phyloP scores from a whole-genome alignment of 2,113 vertebrate genomes.

The Picathartes gymnocephalus region DNA sequence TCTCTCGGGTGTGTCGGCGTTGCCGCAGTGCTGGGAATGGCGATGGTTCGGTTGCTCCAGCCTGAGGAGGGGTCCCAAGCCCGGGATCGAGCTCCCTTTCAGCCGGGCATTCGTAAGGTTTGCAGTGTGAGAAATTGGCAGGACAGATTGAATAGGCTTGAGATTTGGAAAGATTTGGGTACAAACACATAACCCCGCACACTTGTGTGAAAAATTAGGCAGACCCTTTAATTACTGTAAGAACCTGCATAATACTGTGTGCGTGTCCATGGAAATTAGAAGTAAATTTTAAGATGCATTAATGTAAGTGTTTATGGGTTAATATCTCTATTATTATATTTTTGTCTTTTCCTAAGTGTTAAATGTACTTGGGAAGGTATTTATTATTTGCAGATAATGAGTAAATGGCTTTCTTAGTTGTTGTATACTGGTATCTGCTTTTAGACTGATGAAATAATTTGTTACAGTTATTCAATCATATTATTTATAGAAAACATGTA shows the following conservation, averaged over 20 bases:
- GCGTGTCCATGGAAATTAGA: background rate
- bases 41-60: background rate
- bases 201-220: background rate
- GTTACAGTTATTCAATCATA: constrained; percentile 53
- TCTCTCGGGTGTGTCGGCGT: accelerated
- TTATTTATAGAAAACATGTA: constrained; percentile 62
- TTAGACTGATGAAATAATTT: constrained; percentile 63
- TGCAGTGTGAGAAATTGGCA: background rate
- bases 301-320: background rate
- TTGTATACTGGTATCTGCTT: constrained; percentile 41
- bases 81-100: background rate
- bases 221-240: background rate
- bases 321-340: background rate
- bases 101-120: background rate
- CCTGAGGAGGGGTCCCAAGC: background rate
- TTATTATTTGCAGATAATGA: constrained; percentile 55
- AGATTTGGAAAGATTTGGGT: background rate
- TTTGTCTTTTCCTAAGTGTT: constrained; percentile 19
- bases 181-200: accelerated
- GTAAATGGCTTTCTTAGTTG: constrained; percentile 49
- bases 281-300: background rate
- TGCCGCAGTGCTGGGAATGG: background rate
- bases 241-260: background rate
- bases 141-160: background rate
- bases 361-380: constrained; percentile 27